Evolutionary conservation across 1,140 invertebrate species (phyloP).

Genomic region (Pachyrhynchus sulphureomaculatus): DNA sequence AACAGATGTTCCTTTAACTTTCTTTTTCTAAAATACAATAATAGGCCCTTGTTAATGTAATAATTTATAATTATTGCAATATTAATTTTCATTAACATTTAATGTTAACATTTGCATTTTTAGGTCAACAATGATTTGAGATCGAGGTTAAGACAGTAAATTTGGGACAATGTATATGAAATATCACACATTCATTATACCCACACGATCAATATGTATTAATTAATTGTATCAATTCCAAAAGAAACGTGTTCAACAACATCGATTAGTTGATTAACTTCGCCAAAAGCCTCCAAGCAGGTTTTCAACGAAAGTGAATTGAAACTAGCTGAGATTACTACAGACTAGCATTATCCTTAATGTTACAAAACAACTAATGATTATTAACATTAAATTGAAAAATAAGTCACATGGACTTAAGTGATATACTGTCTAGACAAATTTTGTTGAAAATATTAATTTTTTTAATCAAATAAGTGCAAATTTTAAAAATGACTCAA

Average conservation of each 20-base stretch:
- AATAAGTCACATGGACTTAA: not conserved
- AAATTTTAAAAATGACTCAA: no score
- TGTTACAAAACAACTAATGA: not conserved
- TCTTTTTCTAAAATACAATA: no score
- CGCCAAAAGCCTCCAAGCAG: not conserved
- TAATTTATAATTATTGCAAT: no score
- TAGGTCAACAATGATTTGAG: no score
- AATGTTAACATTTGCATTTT: no score
- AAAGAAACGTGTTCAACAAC: not conserved
- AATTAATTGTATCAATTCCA: not conserved
- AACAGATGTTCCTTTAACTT: no score
- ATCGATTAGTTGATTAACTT: not conserved
- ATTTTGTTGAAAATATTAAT: not conserved
- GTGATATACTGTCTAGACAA: not conserved
- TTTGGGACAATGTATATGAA: no score
- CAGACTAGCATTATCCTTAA: slow-evolving; percentile 1
- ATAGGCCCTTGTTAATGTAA: no score
- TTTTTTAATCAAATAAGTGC: not conserved
- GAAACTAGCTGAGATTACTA: not conserved
- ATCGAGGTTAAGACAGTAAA: no score
- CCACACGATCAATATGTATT: not conserved
- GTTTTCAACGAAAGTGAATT: not conserved
- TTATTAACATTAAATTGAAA: not conserved
- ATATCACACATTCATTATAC: no score
- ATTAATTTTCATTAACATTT: no score